Base-by-base conservation (phyloP, 2,888 invertebrate species). In the Chymomyza fuscimana region DNA sequence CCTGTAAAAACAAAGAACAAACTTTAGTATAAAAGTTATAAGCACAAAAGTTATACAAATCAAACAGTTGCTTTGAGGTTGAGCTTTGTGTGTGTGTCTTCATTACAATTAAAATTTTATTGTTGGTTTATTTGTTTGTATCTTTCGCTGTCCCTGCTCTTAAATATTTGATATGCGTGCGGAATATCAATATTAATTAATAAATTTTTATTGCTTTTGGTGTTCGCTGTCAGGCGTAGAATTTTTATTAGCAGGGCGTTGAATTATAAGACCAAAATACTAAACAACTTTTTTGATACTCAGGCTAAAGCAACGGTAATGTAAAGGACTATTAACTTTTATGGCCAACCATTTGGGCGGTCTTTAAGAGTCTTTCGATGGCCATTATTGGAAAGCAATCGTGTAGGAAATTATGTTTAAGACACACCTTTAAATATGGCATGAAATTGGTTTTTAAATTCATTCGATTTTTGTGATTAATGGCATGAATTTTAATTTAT, bases 1-100 rank as follows among this genome's bases (percentile, higher is more conserved):
- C 96, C 93, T 95, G 91, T 36, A 74, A 78, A 52, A 10, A 60
- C 32, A 62, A 32, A 66, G 40, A 59, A 69, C 9, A n/a, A 12
- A 51, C 59, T 16, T 40, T 58, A 67, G 6, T n/a, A 64, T 25
- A 25, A 29, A 29, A 32, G 32, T 46, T 7, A 1, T 7, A 5
- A 25, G 25, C 4, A 4, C 4, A 25, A 32, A 32, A 32, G 32
- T 32, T 32, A 32, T 25, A 25, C 25, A 25, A 25, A 25, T 36
- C 61, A 61, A 46, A 46, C 6, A 12, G 12, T 46, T 46, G 40
- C 40, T 32, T 25, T 51, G 4, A 52, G 12, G 19, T 9, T 40
- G 25, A 7, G 32, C 32, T 32, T 32, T 25, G 10, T 59, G 12
- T 63, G 5, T 51, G 25, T 63, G 60, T 22, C 25, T 46, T 19